phyloP scores from a whole-genome alignment of 2,888 invertebrate species.

The Cheilosia pagana region DNA sequence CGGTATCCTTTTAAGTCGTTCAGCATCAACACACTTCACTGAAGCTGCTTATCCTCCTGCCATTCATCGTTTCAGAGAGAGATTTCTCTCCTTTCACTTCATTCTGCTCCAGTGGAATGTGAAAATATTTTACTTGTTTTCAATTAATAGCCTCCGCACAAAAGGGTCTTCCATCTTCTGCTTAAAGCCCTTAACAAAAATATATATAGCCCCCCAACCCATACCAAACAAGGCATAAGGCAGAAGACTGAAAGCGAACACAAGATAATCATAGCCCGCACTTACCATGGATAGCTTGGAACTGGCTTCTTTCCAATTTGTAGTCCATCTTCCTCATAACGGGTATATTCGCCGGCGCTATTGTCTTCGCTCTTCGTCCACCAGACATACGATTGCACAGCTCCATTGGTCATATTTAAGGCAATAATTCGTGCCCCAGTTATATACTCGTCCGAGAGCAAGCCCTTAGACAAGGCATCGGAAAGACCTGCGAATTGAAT shows the following conservation, averaged over 20 bases:
- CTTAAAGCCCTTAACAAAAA: conserved; percentile 21
- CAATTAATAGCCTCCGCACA: conserved; percentile 26
- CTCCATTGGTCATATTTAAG: conserved; percentile 86
- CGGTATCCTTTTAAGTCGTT: conserved; percentile 1
- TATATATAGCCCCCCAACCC: neutral
- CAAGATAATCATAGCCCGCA: conserved; percentile 26
- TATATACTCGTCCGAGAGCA: conserved; percentile 87
- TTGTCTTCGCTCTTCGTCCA: conserved; percentile 84
- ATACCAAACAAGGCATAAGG: neutral
- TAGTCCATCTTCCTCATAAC: conserved; percentile 85
- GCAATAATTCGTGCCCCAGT: conserved; percentile 86
- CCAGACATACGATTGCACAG: conserved; percentile 86
- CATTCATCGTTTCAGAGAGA: neutral
- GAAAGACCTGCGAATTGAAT: conserved; percentile 85
- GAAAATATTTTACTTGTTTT: conserved; percentile 49
- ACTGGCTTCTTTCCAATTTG: conserved; percentile 88
- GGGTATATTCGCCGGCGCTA: conserved; percentile 83
- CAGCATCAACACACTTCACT: conserved; percentile 4
- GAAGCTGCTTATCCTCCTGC: conserved; percentile 5
- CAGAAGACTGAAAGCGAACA: neutral
- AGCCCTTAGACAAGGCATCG: conserved; percentile 89
- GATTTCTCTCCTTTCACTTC: neutral
- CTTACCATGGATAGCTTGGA: conserved; percentile 89
- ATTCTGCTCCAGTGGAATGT: conserved; percentile 9
- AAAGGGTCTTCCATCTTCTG: conserved; percentile 15